Conservation (phyloP, 2,113 vertebrate genomes). For the Tricholaema leucomelas region DNA sequence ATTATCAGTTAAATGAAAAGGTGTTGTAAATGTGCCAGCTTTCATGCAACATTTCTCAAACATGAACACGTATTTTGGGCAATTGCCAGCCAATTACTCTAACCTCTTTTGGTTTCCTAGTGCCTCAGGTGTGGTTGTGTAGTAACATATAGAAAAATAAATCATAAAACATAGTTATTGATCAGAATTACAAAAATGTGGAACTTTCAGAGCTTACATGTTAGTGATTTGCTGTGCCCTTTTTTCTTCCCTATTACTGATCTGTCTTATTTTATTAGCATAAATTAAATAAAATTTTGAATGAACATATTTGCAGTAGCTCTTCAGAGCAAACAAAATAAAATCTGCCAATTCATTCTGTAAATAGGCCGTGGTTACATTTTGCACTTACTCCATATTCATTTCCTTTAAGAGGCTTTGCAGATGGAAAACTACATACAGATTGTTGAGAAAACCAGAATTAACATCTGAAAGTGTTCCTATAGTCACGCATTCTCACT, state of each 20-base stretch:
- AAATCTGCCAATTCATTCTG: slow-evolving; percentile 68
- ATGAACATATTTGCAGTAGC: slow-evolving; percentile 60
- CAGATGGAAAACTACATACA: slow-evolving; percentile 42
- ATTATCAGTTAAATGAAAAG: not conserved
- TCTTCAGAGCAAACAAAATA: slow-evolving; percentile 50
- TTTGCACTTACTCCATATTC: slow-evolving; percentile 44
- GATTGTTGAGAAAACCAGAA: slow-evolving; percentile 41
- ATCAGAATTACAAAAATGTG: not conserved
- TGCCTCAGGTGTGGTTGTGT: not conserved
- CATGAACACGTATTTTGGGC: not conserved
- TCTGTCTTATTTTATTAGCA: slow-evolving; percentile 55
- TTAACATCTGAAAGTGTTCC: not conserved
- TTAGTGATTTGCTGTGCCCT: not conserved
- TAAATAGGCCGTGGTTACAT: slow-evolving; percentile 36
- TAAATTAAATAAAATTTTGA: slow-evolving; percentile 55
- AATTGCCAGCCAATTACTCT: not conserved
- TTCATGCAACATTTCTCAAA: not conserved
- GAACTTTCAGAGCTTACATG: not conserved
- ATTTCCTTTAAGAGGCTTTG: slow-evolving; percentile 59
- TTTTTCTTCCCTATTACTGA: slow-evolving; percentile 11
- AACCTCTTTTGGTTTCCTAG: not conserved
- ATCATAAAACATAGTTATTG: not conserved
- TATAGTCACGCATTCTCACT: not conserved
- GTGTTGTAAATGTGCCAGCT: not conserved
- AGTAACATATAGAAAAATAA: not conserved